phyloP scores from a whole-genome alignment of 1,140 invertebrate genomes.

The Parasteatoda tepidariorum region DNA sequence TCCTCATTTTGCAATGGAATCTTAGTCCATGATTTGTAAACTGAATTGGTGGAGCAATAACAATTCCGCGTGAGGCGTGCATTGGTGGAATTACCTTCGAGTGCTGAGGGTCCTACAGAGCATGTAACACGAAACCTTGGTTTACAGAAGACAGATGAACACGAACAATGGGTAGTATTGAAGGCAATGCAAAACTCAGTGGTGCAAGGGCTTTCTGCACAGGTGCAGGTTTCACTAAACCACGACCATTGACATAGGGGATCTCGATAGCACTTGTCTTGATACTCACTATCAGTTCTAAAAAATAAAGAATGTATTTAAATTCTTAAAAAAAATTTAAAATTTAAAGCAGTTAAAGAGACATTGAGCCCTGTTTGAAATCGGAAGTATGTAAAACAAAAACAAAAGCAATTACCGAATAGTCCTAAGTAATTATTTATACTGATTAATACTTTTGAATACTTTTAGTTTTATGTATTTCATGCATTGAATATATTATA shows the following conservation, averaged over 20 bases:
- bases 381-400: too few species aligned
- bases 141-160: conserved; percentile 35
- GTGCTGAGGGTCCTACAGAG: not conserved
- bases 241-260: conserved; percentile 38
- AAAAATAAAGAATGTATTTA: not conserved
- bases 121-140: not conserved
- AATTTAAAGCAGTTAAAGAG: too few species aligned
- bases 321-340: too few species aligned
- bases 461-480: too few species aligned
- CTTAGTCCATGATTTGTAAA: not conserved
- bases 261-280: conserved; percentile 15
- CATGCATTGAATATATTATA: too few species aligned
- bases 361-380: too few species aligned
- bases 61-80: not conserved
- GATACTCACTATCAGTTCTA: not conserved
- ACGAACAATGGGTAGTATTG: conserved; percentile 18
- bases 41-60: not conserved
- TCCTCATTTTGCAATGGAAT: not conserved
- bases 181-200: conserved; percentile 23
- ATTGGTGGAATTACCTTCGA: not conserved
- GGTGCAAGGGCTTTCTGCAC: conserved; percentile 12
- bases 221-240: conserved; percentile 34
- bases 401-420: too few species aligned
- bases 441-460: too few species aligned
- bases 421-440: too few species aligned